Evolutionary conservation across 2,797 vertebrate genomes (phyloP), one percentile per base, ranked within the genome.

Genomic region (Balearica regulorum): DNA sequence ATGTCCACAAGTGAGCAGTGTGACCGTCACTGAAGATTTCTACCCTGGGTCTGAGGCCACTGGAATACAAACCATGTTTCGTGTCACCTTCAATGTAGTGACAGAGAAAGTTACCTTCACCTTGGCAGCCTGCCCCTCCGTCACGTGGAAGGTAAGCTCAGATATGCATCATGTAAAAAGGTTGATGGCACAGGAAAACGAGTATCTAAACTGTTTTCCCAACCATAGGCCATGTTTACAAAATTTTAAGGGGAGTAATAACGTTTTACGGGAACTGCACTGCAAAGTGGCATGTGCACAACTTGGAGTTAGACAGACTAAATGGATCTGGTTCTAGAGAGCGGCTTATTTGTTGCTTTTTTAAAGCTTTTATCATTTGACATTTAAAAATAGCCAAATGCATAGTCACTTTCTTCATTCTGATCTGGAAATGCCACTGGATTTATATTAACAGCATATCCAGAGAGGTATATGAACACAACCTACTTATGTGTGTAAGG

Each of bases 51-150:
- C 79, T 89, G 83, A 39, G 24, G 43, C 65, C 53, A 35, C 37
- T 71, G 77, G 86, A 95, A 90, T 77, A 75, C 48, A 89, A 96
- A 69, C 69, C 93, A 83, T 96, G 95, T 95, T 96, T 77, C 95
- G 87, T 35, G 95, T 92, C 80, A 94, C 89, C 72, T 97, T 96
- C 95, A 95, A 92, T 43, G 94, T 95, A 53, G 86, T 93, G 60
- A 93, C 90, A 70, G 94, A 96, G 82, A 96, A 94, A 94, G 94
- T 96, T 68, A 93, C 94, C 90, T 97, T 96, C 86, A 92, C 83
- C 87, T 87, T 94, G 93, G 90, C 90, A 87, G 80, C 76, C 10
- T 94, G 92, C 71, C 93, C 90, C 71, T 85, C 96, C 51, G 10
- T 94, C 84, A 81, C 37, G 0, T 91, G 88, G 81, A 96, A 97